Base-by-base conservation (phyloP, 2,888 invertebrate species). In the Lordiphosa andalusiaca region DNA sequence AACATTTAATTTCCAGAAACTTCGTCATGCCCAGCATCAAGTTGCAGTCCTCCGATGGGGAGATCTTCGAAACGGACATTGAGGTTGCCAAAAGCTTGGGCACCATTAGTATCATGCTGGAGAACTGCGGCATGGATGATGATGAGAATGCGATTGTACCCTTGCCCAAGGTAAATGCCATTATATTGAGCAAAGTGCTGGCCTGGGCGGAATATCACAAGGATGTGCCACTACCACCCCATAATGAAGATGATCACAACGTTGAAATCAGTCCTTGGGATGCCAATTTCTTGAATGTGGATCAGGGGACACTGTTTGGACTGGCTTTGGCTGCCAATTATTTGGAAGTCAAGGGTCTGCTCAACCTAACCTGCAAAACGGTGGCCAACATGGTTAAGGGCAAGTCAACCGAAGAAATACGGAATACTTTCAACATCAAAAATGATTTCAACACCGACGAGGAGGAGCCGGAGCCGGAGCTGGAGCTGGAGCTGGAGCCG, bases 381-480 rank as follows among this genome's bases (percentile, higher is more conserved):
- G 83, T 83, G 6, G 77, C 81, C 52, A 73, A 80, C 6, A 83
- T 77, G 83, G 80, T 80, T 6, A 83, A 76, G 47, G 84, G 77
- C 30, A 78, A 83, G 51, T 73, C 77, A 3, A 77, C 81, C 1
- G 77, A 80, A 52, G 77, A 83, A n/a, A 78, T 78, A 4, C 81
- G 84, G 13, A 83, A 83, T 44, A 77, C 73, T 2, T 77, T 77
- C 23, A 77, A 83, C 54, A 77, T 77, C 21, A 75, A 80, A 21
- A 72, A 72, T 49, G 77, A 77, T 36, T 82, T 75, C 1, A 78
- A 80, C 33, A 60, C 80, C 46, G 80, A 77, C 46, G 77, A 77
- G 69, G 76, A 77, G 69, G 80, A 77, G 53, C 80, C 80, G 51
- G 76, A 80, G 33, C 83, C 80, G 57, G 80, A 77, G 60, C n/a